Percentiles rank a stretch among this genome's conserved stretches.
These are phyloP conservation scores for Rhagoletis zephyria DNA, from an alignment of 1,140 invertebrate species.

Conservation along the genomic window DNA sequence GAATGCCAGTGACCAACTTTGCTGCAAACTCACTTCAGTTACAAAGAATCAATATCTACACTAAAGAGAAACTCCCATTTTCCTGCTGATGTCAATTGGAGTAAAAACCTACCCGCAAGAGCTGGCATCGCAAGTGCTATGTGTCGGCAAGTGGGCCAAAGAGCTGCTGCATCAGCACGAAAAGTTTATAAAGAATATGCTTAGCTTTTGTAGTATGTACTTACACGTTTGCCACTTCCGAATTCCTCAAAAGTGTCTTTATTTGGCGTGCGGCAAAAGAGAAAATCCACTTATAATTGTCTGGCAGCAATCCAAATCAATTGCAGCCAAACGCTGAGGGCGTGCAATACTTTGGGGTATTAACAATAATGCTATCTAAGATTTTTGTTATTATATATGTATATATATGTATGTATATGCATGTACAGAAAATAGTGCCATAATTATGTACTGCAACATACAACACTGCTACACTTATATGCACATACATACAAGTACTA, in stretches of 20 bases:
- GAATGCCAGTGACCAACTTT: too few relatives aligned
- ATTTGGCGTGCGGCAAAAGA: slow-evolving; percentile 28
- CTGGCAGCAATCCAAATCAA: slow-evolving; percentile 42
- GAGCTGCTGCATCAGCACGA: slow-evolving; percentile 35
- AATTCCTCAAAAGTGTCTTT: not conserved
- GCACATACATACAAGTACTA: too few relatives aligned
- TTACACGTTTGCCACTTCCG: slow-evolving; percentile 21
- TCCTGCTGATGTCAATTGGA: not conserved
- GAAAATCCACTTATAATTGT: slow-evolving; percentile 47
- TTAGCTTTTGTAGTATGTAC: not conserved
- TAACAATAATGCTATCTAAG: slow-evolving; percentile 5
- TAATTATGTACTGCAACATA: too few relatives aligned
- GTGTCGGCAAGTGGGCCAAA: slow-evolving; percentile 7
- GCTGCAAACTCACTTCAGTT: too few relatives aligned
- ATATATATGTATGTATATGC: not conserved
- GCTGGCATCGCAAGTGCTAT: not conserved
- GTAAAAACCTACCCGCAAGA: not conserved
- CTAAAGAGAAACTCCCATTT: slow-evolving; percentile 5
- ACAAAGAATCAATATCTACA: too few relatives aligned
- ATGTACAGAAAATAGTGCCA: too few relatives aligned
- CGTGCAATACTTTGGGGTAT: slow-evolving; percentile 5
- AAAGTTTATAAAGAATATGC: not conserved
- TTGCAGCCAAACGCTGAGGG: slow-evolving; percentile 13
- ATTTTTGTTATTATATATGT: not conserved
- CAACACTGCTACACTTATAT: too few relatives aligned